Conservation (phyloP, 1,140 invertebrate genomes). For the Halictus rubicundus region DNA sequence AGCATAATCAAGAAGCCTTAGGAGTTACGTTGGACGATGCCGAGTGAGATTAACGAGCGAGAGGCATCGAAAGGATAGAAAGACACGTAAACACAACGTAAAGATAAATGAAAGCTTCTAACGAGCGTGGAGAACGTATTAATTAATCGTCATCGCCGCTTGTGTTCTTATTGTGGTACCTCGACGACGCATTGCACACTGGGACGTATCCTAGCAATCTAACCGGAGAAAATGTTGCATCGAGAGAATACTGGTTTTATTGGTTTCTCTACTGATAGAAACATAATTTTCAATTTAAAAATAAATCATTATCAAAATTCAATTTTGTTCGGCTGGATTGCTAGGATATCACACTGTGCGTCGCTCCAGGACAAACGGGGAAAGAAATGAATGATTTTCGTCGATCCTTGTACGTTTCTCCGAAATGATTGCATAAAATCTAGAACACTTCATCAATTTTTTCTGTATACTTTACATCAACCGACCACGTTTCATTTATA, state of each 20-base stretch:
- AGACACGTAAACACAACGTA: neutral
- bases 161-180: conserved; percentile 58
- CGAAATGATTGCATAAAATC: too few relatives aligned
- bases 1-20: conserved; percentile 40
- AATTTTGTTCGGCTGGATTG: too few relatives aligned
- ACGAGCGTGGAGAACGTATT: conserved; percentile 28
- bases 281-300: too few relatives aligned
- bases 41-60: conserved; percentile 8
- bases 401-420: neutral
- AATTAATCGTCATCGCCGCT: conserved; percentile 54
- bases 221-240: too few relatives aligned
- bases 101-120: neutral
- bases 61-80: conserved; percentile 17
- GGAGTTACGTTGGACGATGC: conserved; percentile 23
- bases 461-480: too few relatives aligned
- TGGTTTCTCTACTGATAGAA: too few relatives aligned
- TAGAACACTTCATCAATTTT: too few relatives aligned
- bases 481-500: too few relatives aligned
- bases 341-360: too few relatives aligned
- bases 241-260: too few relatives aligned
- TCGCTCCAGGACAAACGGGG: conserved; percentile 8
- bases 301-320: too few relatives aligned
- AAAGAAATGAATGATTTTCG: neutral
- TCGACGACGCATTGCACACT: conserved; percentile 11
- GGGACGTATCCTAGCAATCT: too few relatives aligned